Conservation (phyloP, 2,797 vertebrate genomes). For the Arnoldichthys spilopterus region DNA sequence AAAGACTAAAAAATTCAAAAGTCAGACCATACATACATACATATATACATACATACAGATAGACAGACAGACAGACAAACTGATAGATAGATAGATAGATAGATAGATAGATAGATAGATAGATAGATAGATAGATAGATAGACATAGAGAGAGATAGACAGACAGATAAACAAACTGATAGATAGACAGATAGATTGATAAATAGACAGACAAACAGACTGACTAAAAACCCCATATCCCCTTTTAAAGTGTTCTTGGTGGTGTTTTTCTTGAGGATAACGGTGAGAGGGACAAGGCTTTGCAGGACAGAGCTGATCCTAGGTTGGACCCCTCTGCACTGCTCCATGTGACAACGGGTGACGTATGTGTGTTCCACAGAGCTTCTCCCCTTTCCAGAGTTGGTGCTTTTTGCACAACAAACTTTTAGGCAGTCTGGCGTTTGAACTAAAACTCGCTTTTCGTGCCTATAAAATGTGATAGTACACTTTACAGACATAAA, state of each 20-base stretch:
- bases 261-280: not conserved
- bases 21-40: too few species aligned
- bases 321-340: not conserved
- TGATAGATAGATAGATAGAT: too few species aligned
- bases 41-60: too few species aligned
- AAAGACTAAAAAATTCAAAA: too few species aligned
- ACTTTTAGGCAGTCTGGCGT: not conserved
- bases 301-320: not conserved
- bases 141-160: too few species aligned
- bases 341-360: conserved; percentile 8
- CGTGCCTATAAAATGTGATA: not conserved
- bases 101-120: too few species aligned
- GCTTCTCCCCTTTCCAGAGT: not conserved
- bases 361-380: not conserved
- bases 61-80: too few species aligned
- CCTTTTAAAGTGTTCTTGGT: not conserved
- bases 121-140: too few species aligned
- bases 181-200: too few species aligned
- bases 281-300: not conserved
- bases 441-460: not conserved
- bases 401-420: not conserved
- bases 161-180: too few species aligned
- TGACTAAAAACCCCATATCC: not conserved
- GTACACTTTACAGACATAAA: not conserved
- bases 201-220: not conserved